Evolutionary conservation across 64 coral and sea anemone species (phyloP).

Genomic region (Porites australiensis): DNA sequence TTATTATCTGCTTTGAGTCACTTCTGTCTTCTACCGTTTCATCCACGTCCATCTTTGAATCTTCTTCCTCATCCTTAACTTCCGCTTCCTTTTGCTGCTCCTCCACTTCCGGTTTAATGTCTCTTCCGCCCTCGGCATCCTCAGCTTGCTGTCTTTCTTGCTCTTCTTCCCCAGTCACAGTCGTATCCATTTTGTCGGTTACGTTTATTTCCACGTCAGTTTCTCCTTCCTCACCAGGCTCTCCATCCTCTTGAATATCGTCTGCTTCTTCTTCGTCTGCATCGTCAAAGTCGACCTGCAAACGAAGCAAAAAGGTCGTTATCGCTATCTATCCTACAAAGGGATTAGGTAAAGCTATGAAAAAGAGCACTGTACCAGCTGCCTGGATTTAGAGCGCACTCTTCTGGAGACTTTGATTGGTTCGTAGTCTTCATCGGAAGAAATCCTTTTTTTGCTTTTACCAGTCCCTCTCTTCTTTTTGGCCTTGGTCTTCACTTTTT

Average conservation of each 20-base stretch:
- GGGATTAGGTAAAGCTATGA: too few species aligned
- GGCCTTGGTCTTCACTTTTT: constrained; percentile 1
- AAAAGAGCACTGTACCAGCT: not conserved
- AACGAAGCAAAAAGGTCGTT: not conserved
- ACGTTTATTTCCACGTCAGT: constrained; percentile 13
- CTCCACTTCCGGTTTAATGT: not conserved
- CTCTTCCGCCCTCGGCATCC: not conserved
- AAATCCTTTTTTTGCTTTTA: constrained; percentile 65
- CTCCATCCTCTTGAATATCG: constrained; percentile 49
- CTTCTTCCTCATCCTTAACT: not conserved
- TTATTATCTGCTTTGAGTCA: not conserved
- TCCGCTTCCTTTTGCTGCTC: not conserved
- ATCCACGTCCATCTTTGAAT: constrained; percentile 7
- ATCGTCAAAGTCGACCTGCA: constrained; percentile 32
- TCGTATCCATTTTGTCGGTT: constrained; percentile 10
- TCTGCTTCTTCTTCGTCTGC: constrained; percentile 59
- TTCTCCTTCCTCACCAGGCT: constrained; percentile 55
- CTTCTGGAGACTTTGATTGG: constrained; percentile 28
- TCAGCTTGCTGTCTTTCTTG: not conserved
- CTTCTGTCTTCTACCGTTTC: not conserved
- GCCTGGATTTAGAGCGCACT: constrained; percentile 27
- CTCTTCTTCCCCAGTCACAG: not conserved
- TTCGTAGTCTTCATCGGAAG: constrained; percentile 46
- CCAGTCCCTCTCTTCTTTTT: constrained; percentile 67
- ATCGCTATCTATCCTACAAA: too few species aligned